Conservation (phyloP, 2,888 invertebrate species). For the Phragmatobia fuliginosa region DNA sequence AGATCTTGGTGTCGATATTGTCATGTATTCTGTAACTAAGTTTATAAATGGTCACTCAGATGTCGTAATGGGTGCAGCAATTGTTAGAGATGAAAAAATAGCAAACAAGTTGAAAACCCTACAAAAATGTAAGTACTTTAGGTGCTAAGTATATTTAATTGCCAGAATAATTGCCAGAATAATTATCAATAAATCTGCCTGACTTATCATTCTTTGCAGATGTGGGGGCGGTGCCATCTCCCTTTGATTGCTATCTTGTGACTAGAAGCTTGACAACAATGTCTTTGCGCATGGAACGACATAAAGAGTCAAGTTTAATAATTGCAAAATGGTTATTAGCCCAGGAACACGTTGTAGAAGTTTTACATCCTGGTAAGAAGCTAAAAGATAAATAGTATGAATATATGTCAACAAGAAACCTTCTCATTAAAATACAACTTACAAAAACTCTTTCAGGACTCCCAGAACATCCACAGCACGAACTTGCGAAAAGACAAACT, state of each 20-base stretch:
- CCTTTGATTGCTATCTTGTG: constrained; percentile 98
- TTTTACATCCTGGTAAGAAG: constrained; percentile 92
- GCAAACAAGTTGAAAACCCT: constrained; percentile 60
- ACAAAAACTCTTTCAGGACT: constrained; percentile 84
- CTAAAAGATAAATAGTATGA: neutral
- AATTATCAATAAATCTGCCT: neutral
- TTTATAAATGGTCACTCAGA: constrained; percentile 99
- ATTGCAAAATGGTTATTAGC: constrained; percentile 93
- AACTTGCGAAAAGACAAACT: constrained; percentile 92
- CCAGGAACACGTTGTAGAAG: constrained; percentile 93
- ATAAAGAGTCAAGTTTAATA: constrained; percentile 91
- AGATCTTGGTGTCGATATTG: constrained; percentile 95
- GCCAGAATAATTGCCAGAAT: neutral
- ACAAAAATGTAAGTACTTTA: constrained; percentile 16
- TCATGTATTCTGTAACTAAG: constrained; percentile 97
- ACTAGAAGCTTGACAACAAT: constrained; percentile 97
- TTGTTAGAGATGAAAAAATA: constrained; percentile 91
- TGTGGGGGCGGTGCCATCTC: constrained; percentile 97
- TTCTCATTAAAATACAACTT: neutral
- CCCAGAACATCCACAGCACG: constrained; percentile 94
- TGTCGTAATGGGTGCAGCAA: constrained; percentile 97
- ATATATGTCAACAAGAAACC: neutral
- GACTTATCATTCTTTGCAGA: constrained; percentile 84
- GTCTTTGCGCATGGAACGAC: constrained; percentile 95
- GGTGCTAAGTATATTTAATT: neutral